Evolutionary conservation across 2,888 invertebrate species (phyloP), one percentile per base, ranked within the genome.

Genomic region (Orthosia cruda): DNA sequence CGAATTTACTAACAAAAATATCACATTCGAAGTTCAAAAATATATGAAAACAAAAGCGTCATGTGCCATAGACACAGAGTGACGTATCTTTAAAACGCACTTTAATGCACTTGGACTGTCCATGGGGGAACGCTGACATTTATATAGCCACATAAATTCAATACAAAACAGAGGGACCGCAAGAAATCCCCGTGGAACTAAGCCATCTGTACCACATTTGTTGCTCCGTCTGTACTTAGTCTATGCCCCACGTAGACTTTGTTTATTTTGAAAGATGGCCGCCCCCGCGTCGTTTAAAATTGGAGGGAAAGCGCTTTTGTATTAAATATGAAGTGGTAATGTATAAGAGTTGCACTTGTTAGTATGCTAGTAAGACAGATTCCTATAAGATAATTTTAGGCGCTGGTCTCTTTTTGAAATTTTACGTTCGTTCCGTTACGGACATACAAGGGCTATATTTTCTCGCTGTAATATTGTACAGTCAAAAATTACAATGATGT

Each of bases 121-220:
- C 26, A 57, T 68, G 76, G 83, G 82, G 80, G 55, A 58, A 52
- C 13, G 11, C 55, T 77, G 74, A 70, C 84, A 80, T 52, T n/a
- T n/a, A 77, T 76, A 72, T 45, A 78, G 58, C 66, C 52, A 58
- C 72, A 72, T 73, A 71, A 75, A 74, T 74, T 58, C 52, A n/a
- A 76, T 61, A 68, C 50, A 59, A 66, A 66, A 72, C 71, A 72
- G 32, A 75, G 80, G 66, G 79, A 61, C 26, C 40, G 23, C 32
- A 85, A 87, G 87, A 83, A 88, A 93, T 92, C 94, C 93, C 94
- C 93, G 93, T 94, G 93, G 93, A 90, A 88, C 88, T 66, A 58
- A 63, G 87, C 89, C 94, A 94, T 93, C 88, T 93, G 94, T 59
- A 81, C 85, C 80, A 89, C 93, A 93, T 90, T 92, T 92, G 91